Evolutionary conservation across 2,797 vertebrate genomes (phyloP), one percentile per base, ranked within the genome.

Genomic region (Garrulus glandarius): DNA sequence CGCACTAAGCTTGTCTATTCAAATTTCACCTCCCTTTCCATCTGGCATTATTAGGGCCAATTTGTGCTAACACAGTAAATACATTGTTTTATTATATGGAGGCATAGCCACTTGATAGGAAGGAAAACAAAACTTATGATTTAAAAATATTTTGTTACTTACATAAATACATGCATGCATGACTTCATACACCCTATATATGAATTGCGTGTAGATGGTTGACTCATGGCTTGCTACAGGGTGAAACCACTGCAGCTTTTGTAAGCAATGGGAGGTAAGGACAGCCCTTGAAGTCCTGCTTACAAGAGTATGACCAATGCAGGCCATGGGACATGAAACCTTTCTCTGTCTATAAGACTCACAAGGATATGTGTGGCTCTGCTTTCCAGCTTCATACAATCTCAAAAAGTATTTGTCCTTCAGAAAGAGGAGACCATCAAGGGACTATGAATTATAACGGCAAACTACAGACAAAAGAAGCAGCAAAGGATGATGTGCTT

Each of bases 91-190:
- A 18, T 80, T 52, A 37, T 24, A 21, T 8, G 27, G 34, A 68
- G 22, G 30, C n/a, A 49, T 5, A 81, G 34, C 23, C 30, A 37
- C 41, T 32, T 47, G 20, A 56, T 8, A 64, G 37, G 26, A 84
- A 53, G 46, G 37, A 44, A 67, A 67, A 46, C 5, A 32, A 22
- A 65, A 22, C 16, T 30, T 53, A 10, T 2, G 3, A 46, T 52
- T 67, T 43, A 15, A 26, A 79, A 86, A 34, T 23, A 43, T 44
- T 44, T 72, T 55, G 14, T 57, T 91, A 41, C 10, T 37, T 52
- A 26, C 9, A 43, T 23, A 64, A 71, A 75, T n/a, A 61, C 13
- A 59, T 0, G 6, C 0, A 1, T 11, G 6, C 3, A 9, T 23
- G 22, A 50, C 10, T 57, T 81, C 41, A 43, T 13, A 50, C 9